Base-by-base conservation (phyloP, 2,888 invertebrate genomes). In the Acleris laterana region DNA sequence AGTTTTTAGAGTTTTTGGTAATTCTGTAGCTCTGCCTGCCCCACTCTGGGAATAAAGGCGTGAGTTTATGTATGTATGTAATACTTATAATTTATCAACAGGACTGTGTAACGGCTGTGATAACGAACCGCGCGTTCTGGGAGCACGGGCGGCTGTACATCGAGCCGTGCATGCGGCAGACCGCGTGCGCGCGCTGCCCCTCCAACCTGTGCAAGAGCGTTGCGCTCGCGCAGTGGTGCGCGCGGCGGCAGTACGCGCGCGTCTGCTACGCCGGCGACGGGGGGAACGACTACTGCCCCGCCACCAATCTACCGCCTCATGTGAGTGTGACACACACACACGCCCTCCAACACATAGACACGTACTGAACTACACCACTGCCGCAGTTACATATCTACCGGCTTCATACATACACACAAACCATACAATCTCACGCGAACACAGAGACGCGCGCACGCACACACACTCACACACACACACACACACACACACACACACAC, bases 51-150 rank as follows among this genome's bases (percentile, higher is more conserved):
- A n/a, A n/a, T n/a, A n/a, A n/a, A n/a, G n/a, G n/a, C n/a, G n/a
- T n/a, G n/a, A n/a, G n/a, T n/a, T n/a, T n/a, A n/a, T n/a, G n/a
- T n/a, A n/a, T n/a, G n/a, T n/a, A n/a, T n/a, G n/a, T n/a, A n/a
- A n/a, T n/a, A 9, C n/a, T 56, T 52, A 25, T 5, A 6, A 6
- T 1, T 17, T 9, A 77, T 81, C 2, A 32, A 32, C 82, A 92
- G 92, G 81, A 86, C 6, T 71, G 77, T 11, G 75, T 92, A n/a
- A 87, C 84, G 0, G 70, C 77, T 0, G 80, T 93, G 20, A 72
- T 91, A 1, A 90, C 90, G 0, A 93, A 93, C 77, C 80, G 84
- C 0, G 90, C 90, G 0, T 91, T 87, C 77, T 93, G 85, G 84
- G 71, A 82, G 49, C 65, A 76, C 63, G 87, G 85, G 16, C 85